These are phyloP conservation scores for Agonopterix alstromeriana DNA, from an alignment of 2,888 invertebrate species.

Conservation along the genomic window DNA sequence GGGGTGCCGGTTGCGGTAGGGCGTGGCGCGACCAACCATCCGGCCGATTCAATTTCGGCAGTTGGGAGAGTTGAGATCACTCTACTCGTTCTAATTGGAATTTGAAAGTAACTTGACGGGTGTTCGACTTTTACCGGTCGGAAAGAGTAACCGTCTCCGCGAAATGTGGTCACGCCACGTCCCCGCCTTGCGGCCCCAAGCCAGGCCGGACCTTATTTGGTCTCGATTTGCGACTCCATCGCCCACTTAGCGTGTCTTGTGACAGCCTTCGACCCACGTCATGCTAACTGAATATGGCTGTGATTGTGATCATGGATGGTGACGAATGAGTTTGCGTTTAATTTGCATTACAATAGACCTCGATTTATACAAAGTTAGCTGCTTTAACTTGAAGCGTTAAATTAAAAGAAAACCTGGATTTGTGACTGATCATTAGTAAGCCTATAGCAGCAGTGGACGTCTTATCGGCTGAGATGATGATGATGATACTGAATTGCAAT, in stretches of 20 bases:
- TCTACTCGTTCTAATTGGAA: constrained; percentile 4
- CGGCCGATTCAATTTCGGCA: not conserved
- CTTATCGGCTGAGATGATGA: too few species aligned
- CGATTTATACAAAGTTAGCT: too few species aligned
- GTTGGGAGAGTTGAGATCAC: not conserved
- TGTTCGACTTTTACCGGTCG: constrained; percentile 44
- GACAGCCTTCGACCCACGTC: constrained; percentile 45
- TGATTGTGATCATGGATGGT: constrained; percentile 7
- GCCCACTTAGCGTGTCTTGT: constrained; percentile 43
- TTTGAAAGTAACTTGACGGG: constrained; percentile 38
- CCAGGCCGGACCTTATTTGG: constrained; percentile 61
- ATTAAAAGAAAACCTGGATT: too few species aligned
- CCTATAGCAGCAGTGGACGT: too few species aligned
- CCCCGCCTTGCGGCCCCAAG: constrained; percentile 48
- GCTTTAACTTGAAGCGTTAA: too few species aligned
- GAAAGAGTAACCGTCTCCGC: constrained; percentile 30
- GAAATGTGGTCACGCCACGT: constrained; percentile 39
- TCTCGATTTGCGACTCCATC: constrained; percentile 44
- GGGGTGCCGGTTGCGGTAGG: constrained; percentile 71
- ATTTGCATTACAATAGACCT: too few species aligned
- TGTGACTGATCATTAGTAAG: too few species aligned
- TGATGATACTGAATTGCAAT: too few species aligned
- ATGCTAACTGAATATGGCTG: constrained; percentile 26
- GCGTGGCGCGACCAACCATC: constrained; percentile 62
- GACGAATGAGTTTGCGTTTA: constrained; percentile 2